These are phyloP conservation scores for Hirtodrosophila duncani DNA, from an alignment of 2,888 invertebrate genomes.

Conservation along the genomic window DNA sequence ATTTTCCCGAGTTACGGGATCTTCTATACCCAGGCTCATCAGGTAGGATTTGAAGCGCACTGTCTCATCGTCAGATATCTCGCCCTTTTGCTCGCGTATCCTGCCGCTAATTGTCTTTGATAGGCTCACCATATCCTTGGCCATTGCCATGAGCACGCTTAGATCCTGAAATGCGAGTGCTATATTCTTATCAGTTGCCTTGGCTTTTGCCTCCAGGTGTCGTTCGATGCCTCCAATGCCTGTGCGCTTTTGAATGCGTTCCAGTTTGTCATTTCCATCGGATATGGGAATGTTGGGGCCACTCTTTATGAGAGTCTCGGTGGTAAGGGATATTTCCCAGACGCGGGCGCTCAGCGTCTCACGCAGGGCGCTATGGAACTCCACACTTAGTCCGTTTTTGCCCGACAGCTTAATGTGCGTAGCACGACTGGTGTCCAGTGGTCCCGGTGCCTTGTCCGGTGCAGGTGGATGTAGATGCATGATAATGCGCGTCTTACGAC, in stretches of 20 bases:
- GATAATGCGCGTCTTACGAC: conserved; percentile 88
- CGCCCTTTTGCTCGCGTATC: conserved; percentile 95
- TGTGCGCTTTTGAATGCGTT: conserved; percentile 84
- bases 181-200: conserved; percentile 94
- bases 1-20: conserved; percentile 96
- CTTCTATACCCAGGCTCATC: conserved; percentile 97
- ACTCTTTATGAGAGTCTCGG: conserved; percentile 18
- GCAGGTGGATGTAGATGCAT: conserved; percentile 85
- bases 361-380: conserved; percentile 82
- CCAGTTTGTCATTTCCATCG: conserved; percentile 33
- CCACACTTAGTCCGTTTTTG: conserved; percentile 86
- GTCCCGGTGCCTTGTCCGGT: conserved; percentile 86
- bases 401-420: conserved; percentile 91
- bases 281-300: conserved; percentile 56
- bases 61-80: conserved; percentile 98
- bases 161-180: conserved; percentile 96
- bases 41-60: conserved; percentile 96
- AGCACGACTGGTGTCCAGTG: conserved; percentile 84
- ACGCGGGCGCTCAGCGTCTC: conserved; percentile 82
- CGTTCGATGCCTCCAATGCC: conserved; percentile 98
- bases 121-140: conserved; percentile 97
- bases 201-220: conserved; percentile 92
- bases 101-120: conserved; percentile 95
- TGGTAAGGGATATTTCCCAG: conserved; percentile 80
- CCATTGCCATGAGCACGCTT: conserved; percentile 94